Base-by-base conservation (phyloP, 2,113 vertebrate genomes). In the Microcebus griseorufus region DNA sequence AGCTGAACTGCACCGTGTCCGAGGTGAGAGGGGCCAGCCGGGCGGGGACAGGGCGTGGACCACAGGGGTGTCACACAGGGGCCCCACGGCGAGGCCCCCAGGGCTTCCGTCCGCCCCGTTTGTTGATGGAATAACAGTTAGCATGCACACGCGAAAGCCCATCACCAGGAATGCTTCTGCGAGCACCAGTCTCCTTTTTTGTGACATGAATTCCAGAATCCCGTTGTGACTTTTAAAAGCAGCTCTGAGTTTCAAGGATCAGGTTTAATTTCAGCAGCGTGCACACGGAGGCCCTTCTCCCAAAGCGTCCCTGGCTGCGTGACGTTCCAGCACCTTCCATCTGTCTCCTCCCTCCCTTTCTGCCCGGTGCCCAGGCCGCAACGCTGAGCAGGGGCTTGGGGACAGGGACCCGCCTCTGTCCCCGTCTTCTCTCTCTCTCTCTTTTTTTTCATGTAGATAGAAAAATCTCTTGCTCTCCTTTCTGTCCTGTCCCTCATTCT, bases 1-100 rank as follows among this genome's bases (percentile, higher is more conserved):
- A 99, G 98, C 99, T 99, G 73, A 99, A 99, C 98, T 99, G 99
- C 97, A 99, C 99, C 0, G 89, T 99, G 97, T 99, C 99, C 25
- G 99, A 99, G 99, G 99, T 99, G 97, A 97, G 80, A 45, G 45
- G 45, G 42, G 42, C 6, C 42, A 42, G 42, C 42, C 42, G 42
- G 42, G 42, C 42, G 1, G 42, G 16, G 25, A 17, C 3, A 14
- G 45, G 45, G 0, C 6, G 8, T 8, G 34, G 3, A 2, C 34
- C 8, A 11, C 6, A 65, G 13, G 10, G 2, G 8, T 6, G 2
- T 45, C 27, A 62, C 37, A 2, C 10, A 4, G 0, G 67, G 34
- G 25, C n/a, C n/a, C 8, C 2, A 2, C 0, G 18, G 6, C 25
- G 45, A 48, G n/a, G 16, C 70, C 55, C 73, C 27, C 9, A 9